Evolutionary conservation across 2,888 invertebrate genomes (phyloP), one percentile per base, ranked within the genome.

Genomic region (Acronicta aceris): DNA sequence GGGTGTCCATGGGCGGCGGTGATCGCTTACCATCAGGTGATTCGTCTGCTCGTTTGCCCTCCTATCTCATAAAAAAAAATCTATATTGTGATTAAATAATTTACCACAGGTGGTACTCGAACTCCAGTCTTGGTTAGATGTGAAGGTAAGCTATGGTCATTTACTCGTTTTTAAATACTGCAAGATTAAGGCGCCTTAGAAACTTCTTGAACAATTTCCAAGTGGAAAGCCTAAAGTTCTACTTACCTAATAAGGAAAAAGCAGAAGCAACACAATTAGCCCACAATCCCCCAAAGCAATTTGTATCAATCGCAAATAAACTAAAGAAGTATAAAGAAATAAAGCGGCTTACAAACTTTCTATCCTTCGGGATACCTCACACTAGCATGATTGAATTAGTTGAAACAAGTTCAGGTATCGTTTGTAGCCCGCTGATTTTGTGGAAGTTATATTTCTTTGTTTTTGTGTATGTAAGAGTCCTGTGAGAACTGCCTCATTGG

Each of bases 301-400:
- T 85, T 79, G 84, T 84, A 83, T 81, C 84, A 84, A 85, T 85
- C 81, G 56, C 69, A 77, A 43, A 75, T 69, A 68, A 71, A 74
- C 73, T 61, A 57, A 69, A 70, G 51, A 78, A 68, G 63, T 70
- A 75, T 70, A 68, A 77, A 81, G 81, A 74, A 76, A 81, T 81
- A 81, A 77, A 81, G 76, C 76, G 67, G 68, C 73, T 77, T 76
- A 79, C 76, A 79, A 85, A 87, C 78, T 85, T 85, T 72, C 46
- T 60, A 78, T 83, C 88, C 86, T 74, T 42, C 55, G 84, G 84
- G 85, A 81, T 77, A 78, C 66, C 70, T 62, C 63, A 62, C 78
- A 76, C 72, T 71, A 67, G 63, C 65, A 74, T 83, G 84, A 86
- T 86, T 86, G 85, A 86, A 86, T 85, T 85, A 86, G 85, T 86